These are phyloP conservation scores for Tragelaphus imberbis DNA, from an alignment of 2,113 vertebrate species.

Conservation along the genomic window DNA sequence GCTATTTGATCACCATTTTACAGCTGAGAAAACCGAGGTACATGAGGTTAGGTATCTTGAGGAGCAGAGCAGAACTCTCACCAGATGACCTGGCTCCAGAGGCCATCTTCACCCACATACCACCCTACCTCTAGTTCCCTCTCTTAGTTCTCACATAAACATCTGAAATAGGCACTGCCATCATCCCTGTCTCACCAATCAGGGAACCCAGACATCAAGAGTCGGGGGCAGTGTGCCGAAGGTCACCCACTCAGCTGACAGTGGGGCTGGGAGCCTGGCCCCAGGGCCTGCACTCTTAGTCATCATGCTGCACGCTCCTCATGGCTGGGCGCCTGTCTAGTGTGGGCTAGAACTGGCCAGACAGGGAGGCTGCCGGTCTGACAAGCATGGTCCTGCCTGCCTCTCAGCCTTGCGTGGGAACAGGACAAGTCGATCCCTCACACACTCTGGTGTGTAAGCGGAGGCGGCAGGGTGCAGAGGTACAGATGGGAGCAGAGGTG, in stretches of 20 bases:
- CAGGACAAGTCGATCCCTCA: neutral
- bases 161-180: neutral
- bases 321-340: neutral
- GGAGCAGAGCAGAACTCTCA: neutral
- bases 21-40: neutral
- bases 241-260: neutral
- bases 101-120: neutral
- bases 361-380: neutral
- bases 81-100: no score
- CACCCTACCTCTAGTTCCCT: neutral
- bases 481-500: neutral
- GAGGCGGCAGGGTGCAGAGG: neutral
- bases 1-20: neutral
- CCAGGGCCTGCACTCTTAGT: neutral
- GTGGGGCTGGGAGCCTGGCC: neutral
- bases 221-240: neutral
- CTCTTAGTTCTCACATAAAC: neutral
- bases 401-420: neutral
- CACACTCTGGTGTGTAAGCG: neutral
- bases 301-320: neutral
- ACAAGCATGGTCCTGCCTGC: neutral
- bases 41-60: neutral
- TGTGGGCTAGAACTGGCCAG: neutral
- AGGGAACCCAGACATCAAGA: neutral
- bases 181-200: neutral